Conservation (phyloP, 2,113 vertebrate genomes). For the Ceyx margarethae region DNA sequence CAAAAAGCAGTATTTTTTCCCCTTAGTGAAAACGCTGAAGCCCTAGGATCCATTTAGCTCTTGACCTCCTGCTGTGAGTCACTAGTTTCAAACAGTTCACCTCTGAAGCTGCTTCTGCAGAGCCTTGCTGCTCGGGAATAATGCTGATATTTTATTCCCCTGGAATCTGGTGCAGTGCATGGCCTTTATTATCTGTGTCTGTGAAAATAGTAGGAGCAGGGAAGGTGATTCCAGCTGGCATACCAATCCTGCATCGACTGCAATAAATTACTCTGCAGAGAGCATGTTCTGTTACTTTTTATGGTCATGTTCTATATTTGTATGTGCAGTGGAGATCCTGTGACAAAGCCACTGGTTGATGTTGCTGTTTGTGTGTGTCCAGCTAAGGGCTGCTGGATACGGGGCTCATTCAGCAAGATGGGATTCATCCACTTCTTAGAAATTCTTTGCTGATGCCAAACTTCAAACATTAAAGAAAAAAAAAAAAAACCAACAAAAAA, state of each 20-base stretch:
- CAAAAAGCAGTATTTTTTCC: neutral
- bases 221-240: conserved; percentile 80
- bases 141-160: neutral
- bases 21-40: neutral
- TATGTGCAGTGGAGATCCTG: conserved; percentile 77
- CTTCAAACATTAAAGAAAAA: neutral
- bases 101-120: neutral
- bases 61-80: neutral
- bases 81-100: neutral
- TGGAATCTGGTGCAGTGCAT: neutral
- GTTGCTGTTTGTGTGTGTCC: conserved; percentile 69
- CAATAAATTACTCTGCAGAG: conserved; percentile 78
- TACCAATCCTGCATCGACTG: conserved; percentile 70
- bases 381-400: conserved; percentile 40
- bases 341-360: conserved; percentile 74
- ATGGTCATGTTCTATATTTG: conserved; percentile 99
- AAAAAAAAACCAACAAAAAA: neutral
- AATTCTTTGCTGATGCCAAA: neutral
- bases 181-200: conserved; percentile 51
- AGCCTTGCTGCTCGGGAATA: conserved; percentile 6
- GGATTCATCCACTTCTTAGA: conserved; percentile 10
- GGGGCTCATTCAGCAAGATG: conserved; percentile 18
- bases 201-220: conserved; percentile 59
- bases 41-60: neutral
- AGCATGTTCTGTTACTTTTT: conserved; percentile 93